phyloP scores from a whole-genome alignment of 2,888 invertebrate genomes.

The Drosophila diplacantha region DNA sequence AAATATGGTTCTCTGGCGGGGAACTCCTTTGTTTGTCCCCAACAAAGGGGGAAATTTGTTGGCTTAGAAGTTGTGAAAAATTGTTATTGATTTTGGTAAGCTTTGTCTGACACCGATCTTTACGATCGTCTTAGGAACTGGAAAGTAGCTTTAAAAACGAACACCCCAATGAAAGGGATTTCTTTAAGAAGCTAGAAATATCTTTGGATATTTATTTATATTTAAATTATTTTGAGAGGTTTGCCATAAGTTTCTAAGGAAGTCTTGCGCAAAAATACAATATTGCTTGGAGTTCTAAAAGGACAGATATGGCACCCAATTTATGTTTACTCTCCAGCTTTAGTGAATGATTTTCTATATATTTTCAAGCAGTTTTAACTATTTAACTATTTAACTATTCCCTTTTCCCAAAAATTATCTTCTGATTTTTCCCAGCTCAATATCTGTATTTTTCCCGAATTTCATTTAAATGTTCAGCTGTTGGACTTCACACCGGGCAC shows the following conservation, averaged over 20 bases:
- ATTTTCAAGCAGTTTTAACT: not conserved
- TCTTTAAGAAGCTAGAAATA: not conserved
- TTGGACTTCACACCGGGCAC: conserved; percentile 37
- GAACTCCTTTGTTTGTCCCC: conserved; percentile 57
- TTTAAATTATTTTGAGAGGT: not conserved
- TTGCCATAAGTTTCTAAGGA: not conserved
- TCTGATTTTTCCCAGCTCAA: conserved; percentile 1
- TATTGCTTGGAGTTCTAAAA: not conserved
- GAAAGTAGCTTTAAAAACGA: conserved; percentile 26
- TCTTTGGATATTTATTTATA: too few relatives aligned
- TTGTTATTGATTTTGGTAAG: conserved; percentile 62
- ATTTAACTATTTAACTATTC: too few relatives aligned
- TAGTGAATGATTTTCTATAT: not conserved
- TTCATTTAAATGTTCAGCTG: conserved; percentile 34
- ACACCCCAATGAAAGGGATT: conserved; percentile 10
- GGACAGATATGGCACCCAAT: not conserved
- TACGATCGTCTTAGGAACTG: conserved; percentile 33
- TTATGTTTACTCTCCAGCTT: too few relatives aligned
- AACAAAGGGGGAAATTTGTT: conserved; percentile 43
- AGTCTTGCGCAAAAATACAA: not conserved
- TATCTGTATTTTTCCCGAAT: conserved; percentile 1
- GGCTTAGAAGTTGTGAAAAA: conserved; percentile 62
- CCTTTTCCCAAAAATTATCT: conserved; percentile 16
- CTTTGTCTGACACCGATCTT: conserved; percentile 31
- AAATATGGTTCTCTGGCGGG: conserved; percentile 60